phyloP scores from a whole-genome alignment of 2,797 vertebrate genomes.

The Urophycis tenuis region DNA sequence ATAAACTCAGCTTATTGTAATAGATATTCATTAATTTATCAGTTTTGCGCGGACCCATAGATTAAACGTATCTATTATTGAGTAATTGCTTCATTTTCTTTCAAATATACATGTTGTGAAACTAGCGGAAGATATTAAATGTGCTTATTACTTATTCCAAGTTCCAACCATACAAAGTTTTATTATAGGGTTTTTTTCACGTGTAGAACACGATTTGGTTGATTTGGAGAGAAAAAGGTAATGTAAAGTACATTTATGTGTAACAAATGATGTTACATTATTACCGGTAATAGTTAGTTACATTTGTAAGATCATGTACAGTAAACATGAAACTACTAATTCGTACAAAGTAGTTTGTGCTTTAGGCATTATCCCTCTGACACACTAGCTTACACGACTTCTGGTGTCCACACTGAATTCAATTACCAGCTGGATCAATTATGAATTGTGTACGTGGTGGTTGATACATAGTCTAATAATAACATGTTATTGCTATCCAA shows the following conservation, averaged over 20 bases:
- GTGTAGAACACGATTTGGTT: slow-evolving; percentile 39
- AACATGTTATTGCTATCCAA: slow-evolving; percentile 67
- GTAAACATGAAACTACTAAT: slow-evolving; percentile 42
- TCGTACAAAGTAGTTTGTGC: slow-evolving; percentile 52
- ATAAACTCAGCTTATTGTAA: slow-evolving; percentile 15
- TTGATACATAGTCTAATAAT: slow-evolving; percentile 43
- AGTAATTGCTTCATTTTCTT: slow-evolving; percentile 16
- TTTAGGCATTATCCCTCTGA: slow-evolving; percentile 45
- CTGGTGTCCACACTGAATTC: background rate
- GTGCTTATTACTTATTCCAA: slow-evolving; percentile 13
- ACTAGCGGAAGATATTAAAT: slow-evolving; percentile 40
- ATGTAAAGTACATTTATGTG: slow-evolving; percentile 27
- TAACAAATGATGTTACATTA: slow-evolving; percentile 34
- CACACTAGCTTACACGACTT: slow-evolving; percentile 18
- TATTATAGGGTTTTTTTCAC: slow-evolving; percentile 15
- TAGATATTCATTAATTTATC: background rate
- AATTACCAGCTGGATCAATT: slow-evolving; percentile 23
- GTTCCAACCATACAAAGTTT: slow-evolving; percentile 35
- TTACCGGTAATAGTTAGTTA: slow-evolving; percentile 33
- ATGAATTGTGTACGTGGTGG: slow-evolving; percentile 20
- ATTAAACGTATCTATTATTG: background rate
- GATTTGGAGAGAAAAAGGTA: slow-evolving; percentile 48
- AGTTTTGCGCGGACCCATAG: background rate
- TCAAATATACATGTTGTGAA: slow-evolving; percentile 28
- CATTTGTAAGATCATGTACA: slow-evolving; percentile 31